Evolutionary conservation across 2,797 vertebrate genomes (phyloP).

Genomic region (Pyrocephalus nanus): DNA sequence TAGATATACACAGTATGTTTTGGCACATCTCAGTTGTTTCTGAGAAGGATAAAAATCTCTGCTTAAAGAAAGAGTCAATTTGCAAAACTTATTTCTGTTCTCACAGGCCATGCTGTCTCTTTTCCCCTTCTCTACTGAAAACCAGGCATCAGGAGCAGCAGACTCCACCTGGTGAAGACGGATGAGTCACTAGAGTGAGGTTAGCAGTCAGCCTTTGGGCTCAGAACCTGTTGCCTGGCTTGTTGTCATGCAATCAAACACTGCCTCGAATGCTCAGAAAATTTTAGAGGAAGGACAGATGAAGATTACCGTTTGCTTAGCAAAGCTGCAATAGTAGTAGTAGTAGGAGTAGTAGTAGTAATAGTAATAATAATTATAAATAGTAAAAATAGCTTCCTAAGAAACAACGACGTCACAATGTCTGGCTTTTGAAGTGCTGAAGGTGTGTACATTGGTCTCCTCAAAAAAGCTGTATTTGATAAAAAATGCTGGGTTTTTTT

Average conservation of each 20-base stretch:
- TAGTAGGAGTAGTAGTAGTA: background rate
- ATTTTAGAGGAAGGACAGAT: background rate
- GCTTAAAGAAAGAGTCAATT: background rate
- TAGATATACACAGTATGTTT: background rate
- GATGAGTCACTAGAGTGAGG: rapidly evolving
- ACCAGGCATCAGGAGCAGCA: background rate
- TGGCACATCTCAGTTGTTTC: background rate
- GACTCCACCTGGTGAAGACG: background rate
- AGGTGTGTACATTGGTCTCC: background rate
- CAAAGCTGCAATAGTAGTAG: background rate
- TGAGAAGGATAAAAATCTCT: background rate
- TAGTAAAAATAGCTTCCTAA: background rate
- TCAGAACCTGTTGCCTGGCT: background rate
- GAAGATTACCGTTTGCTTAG: background rate
- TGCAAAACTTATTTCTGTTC: background rate
- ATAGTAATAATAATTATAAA: background rate
- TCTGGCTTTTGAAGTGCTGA: background rate
- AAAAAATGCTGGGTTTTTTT: background rate
- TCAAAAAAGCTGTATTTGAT: background rate
- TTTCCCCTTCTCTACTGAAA: background rate
- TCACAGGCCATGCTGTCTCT: background rate
- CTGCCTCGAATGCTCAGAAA: background rate
- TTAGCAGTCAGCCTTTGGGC: background rate
- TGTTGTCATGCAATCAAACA: background rate
- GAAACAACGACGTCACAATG: background rate